A percentile compares a stretch with the other conserved stretches of the same genome.
Conservation (phyloP, 2,888 invertebrate species). For the Aquatica leii region DNA sequence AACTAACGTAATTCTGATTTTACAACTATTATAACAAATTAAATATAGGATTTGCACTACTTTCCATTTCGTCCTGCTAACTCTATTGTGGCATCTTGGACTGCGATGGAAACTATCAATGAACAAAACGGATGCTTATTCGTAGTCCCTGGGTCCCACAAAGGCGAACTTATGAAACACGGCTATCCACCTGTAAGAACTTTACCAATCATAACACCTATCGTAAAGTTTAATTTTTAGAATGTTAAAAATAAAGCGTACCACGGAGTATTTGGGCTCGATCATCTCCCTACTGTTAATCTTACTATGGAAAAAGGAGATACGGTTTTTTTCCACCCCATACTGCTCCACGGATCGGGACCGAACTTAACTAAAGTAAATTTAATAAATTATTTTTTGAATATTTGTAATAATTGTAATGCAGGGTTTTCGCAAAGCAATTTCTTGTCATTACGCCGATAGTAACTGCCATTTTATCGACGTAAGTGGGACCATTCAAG, state of each 20-base stretch:
- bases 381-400: no score
- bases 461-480: constrained; percentile 76
- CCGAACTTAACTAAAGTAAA: constrained; percentile 73
- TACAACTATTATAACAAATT: background rate
- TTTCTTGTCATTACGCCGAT: constrained; percentile 84
- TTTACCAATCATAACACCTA: background rate
- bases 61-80: constrained; percentile 87
- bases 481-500: constrained; percentile 71
- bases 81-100: constrained; percentile 85
- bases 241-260: constrained; percentile 71
- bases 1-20: constrained; percentile 20
- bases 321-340: constrained; percentile 87
- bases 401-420: background rate
- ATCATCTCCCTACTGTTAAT: constrained; percentile 64
- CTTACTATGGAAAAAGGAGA: constrained; percentile 86
- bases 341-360: constrained; percentile 88
- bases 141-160: constrained; percentile 82
- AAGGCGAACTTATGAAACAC: constrained; percentile 69
- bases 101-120: constrained; percentile 81
- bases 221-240: constrained; percentile 50
- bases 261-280: constrained; percentile 68
- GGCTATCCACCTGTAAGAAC: constrained; percentile 71
- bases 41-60: constrained; percentile 80
- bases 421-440: constrained; percentile 78
- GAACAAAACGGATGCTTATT: constrained; percentile 83